Base-by-base conservation (phyloP, 2,797 vertebrate genomes). In the Eulemur coronatus region DNA sequence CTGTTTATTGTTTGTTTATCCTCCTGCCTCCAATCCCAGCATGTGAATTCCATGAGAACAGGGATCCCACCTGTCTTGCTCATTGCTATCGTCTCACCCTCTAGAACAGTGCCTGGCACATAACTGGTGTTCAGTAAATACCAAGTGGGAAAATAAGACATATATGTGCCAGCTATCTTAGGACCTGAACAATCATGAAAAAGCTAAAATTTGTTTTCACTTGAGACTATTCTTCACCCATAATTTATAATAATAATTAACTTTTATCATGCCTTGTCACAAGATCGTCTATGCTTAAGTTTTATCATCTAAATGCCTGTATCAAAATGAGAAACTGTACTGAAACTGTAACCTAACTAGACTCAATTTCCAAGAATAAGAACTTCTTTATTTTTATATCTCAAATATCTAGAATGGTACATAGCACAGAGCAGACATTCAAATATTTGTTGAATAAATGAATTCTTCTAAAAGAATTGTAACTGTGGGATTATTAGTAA, bases 171-270 rank as follows among this genome's bases (percentile, higher is more conserved):
- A 46, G 63, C 50, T 90, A 14, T 59, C 84, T 92, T 67, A 41
- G 38, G 72, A 88, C 35, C 15, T 26, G 17, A 11, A 75, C 35
- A 89, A 81, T 52, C 30, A 55, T 38, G 24, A 94, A 90, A 82
- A 70, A 5, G 7, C 11, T 20, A 17, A 78, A 57, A 85, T 69
- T 22, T 92, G 18, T 89, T 81, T 90, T 85, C 89, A 80, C n/a
- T 70, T 12, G 30, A 59, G 15, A 80, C 26, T 76, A 69, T 33
- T 89, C 55, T 96, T 93, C n/a, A 84, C 12, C 50, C 84, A 43
- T n/a, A 93, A 90, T 38, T 69, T 61, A 30, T 69, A 93, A 52
- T 79, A 79, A 52, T 80, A 84, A 92, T 70, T 73, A 92, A 50
- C 28, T 55, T 86, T 79, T 48, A 24, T 20, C 57, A 59, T 76